Conservation (phyloP, 2,113 vertebrate genomes). For the Eretmochelys imbricata region DNA sequence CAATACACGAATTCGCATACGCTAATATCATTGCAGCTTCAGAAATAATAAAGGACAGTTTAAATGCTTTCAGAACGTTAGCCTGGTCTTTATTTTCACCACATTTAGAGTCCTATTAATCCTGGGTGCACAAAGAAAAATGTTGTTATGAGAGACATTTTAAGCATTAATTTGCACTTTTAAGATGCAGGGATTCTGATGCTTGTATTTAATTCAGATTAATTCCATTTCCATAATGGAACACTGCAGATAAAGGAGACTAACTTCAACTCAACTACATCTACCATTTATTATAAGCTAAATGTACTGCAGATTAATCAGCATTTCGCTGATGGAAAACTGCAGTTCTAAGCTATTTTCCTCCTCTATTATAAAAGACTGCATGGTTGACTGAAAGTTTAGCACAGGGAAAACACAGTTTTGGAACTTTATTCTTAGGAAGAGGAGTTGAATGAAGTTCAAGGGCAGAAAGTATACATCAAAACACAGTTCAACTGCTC, state of each 20-base stretch:
- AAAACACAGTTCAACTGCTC: neutral
- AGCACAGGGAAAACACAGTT: neutral
- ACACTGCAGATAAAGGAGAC: neutral
- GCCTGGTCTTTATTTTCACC: conserved; percentile 34
- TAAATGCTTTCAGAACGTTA: conserved; percentile 28
- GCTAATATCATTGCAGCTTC: conserved; percentile 22
- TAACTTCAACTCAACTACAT: conserved; percentile 33
- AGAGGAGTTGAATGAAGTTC: neutral
- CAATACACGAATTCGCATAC: conserved; percentile 34
- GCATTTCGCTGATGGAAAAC: conserved; percentile 23
- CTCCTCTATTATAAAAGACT: neutral
- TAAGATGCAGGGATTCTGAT: neutral
- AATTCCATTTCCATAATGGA: conserved; percentile 38
- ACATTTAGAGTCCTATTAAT: conserved; percentile 32
- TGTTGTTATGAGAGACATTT: conserved; percentile 24
- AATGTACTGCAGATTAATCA: conserved; percentile 33
- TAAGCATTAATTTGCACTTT: conserved; percentile 40
- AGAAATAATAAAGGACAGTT: conserved; percentile 36
- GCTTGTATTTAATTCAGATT: conserved; percentile 61
- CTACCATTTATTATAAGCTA: conserved; percentile 40
- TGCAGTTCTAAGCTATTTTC: neutral
- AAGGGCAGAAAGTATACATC: fast-evolving
- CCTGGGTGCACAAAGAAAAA: conserved; percentile 44
- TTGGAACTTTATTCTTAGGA: neutral
- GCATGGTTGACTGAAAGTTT: neutral